Evolutionary conservation across 2,797 vertebrate species (phyloP), one percentile per base, ranked within the genome.

Genomic region (Pteropus rufus): DNA sequence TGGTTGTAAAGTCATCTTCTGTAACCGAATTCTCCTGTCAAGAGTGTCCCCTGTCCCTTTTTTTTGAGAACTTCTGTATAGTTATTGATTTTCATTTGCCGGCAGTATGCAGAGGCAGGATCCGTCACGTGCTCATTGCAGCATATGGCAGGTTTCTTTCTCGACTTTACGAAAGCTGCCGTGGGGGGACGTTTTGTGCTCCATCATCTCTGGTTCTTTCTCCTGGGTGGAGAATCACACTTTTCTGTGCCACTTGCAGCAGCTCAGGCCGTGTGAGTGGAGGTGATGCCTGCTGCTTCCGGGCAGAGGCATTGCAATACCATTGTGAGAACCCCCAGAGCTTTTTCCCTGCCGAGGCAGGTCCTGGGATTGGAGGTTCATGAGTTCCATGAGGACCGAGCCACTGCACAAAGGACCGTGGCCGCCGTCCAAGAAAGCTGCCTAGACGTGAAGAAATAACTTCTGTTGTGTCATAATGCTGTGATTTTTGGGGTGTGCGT

Each of bases 231-330:
- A 70, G 46, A 82, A 31, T 15, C 2, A 39, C 3, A 24, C 49
- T 58, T 56, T 60, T 44, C 6, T 11, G 41, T 11, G 41, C 36
- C 58, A 46, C 26, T 23, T 5, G 12, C 21, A 0, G 60, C 12
- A 29, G 15, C 14, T 24, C 64, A 26, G 19, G 10, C 16, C 34
- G 15, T 0, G 4, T 0, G 46, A n/a, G 7, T 7, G 15, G 86
- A 76, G 12, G 39, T 10, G 46, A 7, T 7, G 1, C 1, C 0
- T 72, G 54, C 67, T 60, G 0, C 52, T 93, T 84, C 39, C 26
- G 34, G 41, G 36, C 2, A 0, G n/a, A 64, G 44, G 19, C 10
- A 9, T 19, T 67, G 5, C 11, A 5, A 14, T 5, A 0, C 46
- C 31, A 23, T 39, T 2, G 9, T 18, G 73, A 16, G 67, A 16